These are phyloP conservation scores for Motacilla alba DNA, from an alignment of 2,113 vertebrate species.

Conservation along the genomic window DNA sequence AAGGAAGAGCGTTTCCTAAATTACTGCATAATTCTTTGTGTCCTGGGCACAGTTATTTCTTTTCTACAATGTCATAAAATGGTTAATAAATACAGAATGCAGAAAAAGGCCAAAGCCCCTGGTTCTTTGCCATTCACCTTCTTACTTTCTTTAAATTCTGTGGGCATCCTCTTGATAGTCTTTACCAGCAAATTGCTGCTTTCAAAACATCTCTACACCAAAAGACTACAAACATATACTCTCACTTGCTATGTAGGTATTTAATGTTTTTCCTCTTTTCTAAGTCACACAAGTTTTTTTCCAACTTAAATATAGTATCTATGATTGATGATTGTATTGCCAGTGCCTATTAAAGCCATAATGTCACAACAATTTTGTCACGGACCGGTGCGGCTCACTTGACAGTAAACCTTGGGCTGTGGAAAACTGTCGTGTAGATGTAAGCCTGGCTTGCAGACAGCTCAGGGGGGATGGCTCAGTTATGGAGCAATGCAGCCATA, in stretches of 20 bases:
- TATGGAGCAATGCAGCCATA: background rate
- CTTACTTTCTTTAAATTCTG: background rate
- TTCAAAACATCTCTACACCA: background rate
- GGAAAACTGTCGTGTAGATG: background rate
- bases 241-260: background rate
- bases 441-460: background rate
- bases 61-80: background rate
- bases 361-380: background rate
- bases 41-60: background rate
- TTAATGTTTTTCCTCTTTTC: background rate
- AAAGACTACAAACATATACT: background rate
- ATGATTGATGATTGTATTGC: background rate
- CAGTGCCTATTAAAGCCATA: constrained; percentile 14
- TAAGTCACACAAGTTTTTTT: background rate
- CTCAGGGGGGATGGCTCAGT: background rate
- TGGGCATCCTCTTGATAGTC: background rate
- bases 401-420: background rate
- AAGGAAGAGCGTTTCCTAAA: background rate
- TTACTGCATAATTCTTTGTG: background rate
- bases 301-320: background rate
- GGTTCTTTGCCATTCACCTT: background rate
- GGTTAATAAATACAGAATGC: background rate
- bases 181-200: background rate
- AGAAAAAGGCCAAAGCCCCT: background rate
- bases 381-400: background rate